phyloP scores from a whole-genome alignment of 2,797 vertebrate species.

The Morelia viridis region DNA sequence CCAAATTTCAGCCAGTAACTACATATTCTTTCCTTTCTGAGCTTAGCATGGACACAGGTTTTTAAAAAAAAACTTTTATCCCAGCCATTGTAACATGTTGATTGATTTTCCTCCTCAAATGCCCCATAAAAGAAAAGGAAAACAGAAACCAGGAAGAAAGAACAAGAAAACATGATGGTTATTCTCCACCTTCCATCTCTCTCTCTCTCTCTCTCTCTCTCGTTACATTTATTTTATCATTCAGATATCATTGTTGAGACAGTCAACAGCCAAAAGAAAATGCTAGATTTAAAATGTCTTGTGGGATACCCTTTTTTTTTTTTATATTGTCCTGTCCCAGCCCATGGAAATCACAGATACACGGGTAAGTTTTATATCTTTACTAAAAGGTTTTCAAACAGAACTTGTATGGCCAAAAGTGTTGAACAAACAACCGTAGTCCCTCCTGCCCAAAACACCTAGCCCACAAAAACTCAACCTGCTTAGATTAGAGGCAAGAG shows the following conservation, averaged over 20 bases:
- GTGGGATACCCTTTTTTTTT: not conserved
- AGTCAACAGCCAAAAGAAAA: not conserved
- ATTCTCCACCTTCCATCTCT: not conserved
- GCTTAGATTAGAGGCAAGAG: no score
- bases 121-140: not conserved
- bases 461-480: no score
- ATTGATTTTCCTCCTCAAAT: not conserved
- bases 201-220: not conserved
- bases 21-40: not conserved
- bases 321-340: not conserved
- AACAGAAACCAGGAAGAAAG: not conserved
- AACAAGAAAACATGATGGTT: not conserved
- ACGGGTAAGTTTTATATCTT: no score
- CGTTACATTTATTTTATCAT: not conserved
- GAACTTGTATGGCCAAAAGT: no score
- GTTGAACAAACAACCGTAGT: no score
- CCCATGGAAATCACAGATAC: no score
- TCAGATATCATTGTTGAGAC: not conserved
- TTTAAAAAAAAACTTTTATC: not conserved
- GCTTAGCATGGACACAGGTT: not conserved
- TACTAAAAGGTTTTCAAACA: no score
- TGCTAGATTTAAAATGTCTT: not conserved
- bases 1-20: not conserved
- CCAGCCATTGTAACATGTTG: not conserved
- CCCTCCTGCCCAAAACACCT: no score